These are phyloP conservation scores for Drosophila leontia DNA, from an alignment of 1,140 invertebrate genomes.

Conservation along the genomic window DNA sequence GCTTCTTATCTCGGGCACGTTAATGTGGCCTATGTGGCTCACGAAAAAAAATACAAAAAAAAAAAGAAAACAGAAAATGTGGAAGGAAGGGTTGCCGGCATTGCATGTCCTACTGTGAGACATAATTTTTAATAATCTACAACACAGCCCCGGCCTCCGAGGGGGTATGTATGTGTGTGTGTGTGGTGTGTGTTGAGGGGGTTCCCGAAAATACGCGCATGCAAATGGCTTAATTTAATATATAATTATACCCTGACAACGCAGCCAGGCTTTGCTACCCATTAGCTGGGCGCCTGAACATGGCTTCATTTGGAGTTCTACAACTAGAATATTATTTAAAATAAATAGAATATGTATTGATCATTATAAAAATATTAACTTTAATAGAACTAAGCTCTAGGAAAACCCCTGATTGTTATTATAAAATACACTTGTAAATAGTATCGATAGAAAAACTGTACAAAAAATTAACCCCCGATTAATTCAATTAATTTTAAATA, in stretches of 20 bases:
- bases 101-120: slow-evolving; percentile 81
- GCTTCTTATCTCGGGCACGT: slow-evolving; percentile 76
- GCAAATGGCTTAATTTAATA: slow-evolving; percentile 82
- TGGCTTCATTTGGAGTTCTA: background rate
- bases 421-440: background rate
- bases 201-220: slow-evolving; percentile 70
- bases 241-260: slow-evolving; percentile 73
- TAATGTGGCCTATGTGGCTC: slow-evolving; percentile 80
- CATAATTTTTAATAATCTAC: slow-evolving; percentile 84
- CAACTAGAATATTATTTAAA: background rate
- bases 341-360: background rate
- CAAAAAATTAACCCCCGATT: background rate
- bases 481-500: background rate
- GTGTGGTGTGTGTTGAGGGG: background rate
- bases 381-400: background rate
- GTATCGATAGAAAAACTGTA: background rate
- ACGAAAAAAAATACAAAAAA: slow-evolving; percentile 14
- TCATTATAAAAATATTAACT: background rate
- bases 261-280: background rate
- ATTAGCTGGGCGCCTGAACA: slow-evolving; percentile 1
- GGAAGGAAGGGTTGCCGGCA: slow-evolving; percentile 39
- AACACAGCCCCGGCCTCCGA: slow-evolving; percentile 58
- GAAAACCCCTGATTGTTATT: background rate
- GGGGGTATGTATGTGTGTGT: slow-evolving; percentile 1
- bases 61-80: slow-evolving; percentile 16